A percentile compares a stretch with the other conserved stretches of the same genome.
Conservation (phyloP, 2,113 vertebrate species). For the Syngnathus scovelli region DNA sequence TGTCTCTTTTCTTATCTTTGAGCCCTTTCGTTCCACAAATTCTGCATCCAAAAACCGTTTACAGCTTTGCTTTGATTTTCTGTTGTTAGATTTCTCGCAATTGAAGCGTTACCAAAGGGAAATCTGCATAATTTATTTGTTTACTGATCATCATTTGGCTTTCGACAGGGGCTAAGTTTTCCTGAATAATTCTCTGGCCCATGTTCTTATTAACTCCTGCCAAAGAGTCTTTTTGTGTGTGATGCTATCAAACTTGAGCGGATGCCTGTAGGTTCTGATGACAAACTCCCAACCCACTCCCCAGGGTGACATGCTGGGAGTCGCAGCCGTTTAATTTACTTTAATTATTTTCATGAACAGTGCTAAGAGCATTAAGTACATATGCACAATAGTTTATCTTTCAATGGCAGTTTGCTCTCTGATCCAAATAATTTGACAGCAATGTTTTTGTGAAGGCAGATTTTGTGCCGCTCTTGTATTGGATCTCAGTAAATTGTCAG, state of each 20-base stretch:
- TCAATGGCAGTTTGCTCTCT: background rate
- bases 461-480: background rate
- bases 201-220: constrained; percentile 8
- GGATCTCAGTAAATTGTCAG: background rate
- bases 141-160: constrained; percentile 21
- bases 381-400: background rate
- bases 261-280: constrained; percentile 12
- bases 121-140: constrained; percentile 11
- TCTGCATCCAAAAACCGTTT: constrained; percentile 12
- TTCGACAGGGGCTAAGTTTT: background rate
- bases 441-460: background rate
- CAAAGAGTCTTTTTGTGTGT: constrained; percentile 17
- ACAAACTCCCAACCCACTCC: constrained; percentile 12
- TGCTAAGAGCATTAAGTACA: background rate
- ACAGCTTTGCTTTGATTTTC: constrained; percentile 23
- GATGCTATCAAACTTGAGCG: constrained; percentile 15
- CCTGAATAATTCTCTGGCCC: constrained; percentile 11
- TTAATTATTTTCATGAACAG: constrained; percentile 3
- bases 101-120: constrained; percentile 12
- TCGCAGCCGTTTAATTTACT: constrained; percentile 18
- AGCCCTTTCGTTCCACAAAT: background rate
- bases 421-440: background rate
- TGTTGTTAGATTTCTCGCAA: constrained; percentile 29
- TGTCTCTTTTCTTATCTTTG: background rate
- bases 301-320: background rate